Evolutionary conservation across 2,888 invertebrate genomes (phyloP), one percentile per base, ranked within the genome.

Genomic region (Macrosoma leucophasiata): DNA sequence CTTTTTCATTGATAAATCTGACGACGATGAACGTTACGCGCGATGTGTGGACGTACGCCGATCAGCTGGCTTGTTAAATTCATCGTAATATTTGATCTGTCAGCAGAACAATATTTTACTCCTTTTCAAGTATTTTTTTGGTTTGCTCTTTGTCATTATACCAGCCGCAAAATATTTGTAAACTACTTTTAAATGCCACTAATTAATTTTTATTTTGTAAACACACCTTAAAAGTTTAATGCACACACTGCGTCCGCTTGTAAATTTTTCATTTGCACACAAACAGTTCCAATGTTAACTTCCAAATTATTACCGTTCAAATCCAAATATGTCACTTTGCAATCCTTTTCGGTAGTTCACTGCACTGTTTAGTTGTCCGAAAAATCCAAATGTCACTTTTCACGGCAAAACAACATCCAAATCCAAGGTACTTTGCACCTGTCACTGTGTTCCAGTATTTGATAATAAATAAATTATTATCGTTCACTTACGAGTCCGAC

Each of bases 381-480:
- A 77, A 67, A 67, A 65, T 58, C 53, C 57, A 66, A 68, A 60
- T 62, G 67, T 76, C 77, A 77, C 78, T 71, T 58, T 55, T 58
- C 76, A 78, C 82, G 67, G 67, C 61, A 66, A 61, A 69, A 62
- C 41, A 65, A 58, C 60, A 77, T 78, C 76, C 76, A 76, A 76
- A 81, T 82, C 78, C 82, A 74, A 65, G 61, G 64, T 55, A 55
- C 59, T 65, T 66, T 58, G 72, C 86, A 86, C 84, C 86, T 87
- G 84, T 87, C 89, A 86, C 89, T 88, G 86, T 88, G 88, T 85
- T 88, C 88, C 88, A 88, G 85, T 86, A 87, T 88, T 86, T 85
- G 86, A 85, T 79, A 82, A 84, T 77, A 82, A 78, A 69, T 66
- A 79, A 84, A 70, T 48, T 46, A 62, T 75, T 82, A 74, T 77